phyloP scores from a whole-genome alignment of 2,888 invertebrate species.

The Kryphioiulus occultus region DNA sequence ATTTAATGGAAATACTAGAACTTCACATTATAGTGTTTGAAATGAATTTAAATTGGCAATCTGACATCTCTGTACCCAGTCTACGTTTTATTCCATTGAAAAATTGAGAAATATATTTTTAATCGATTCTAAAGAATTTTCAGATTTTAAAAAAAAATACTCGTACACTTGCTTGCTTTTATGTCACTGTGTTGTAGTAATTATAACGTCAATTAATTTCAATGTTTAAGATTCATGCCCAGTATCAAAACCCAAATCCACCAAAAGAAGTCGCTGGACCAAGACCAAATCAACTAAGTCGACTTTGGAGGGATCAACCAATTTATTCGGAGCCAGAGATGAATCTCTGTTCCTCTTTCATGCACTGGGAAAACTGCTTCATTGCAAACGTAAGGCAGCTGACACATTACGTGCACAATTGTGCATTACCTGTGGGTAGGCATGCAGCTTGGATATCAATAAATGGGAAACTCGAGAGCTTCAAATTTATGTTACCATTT shows the following conservation, averaged over 20 bases:
- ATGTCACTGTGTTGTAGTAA: not conserved
- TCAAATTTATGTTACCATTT: not conserved
- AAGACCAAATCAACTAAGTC: not conserved
- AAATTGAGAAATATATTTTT: no score
- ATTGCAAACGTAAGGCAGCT: slow-evolving; percentile 63
- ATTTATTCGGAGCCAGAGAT: slow-evolving; percentile 58
- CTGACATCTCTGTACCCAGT: no score
- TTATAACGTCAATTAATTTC: not conserved
- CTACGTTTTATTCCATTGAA: no score
- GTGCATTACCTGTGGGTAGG: not conserved
- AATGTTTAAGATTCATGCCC: not conserved
- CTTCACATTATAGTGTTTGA: no score
- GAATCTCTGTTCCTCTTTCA: slow-evolving; percentile 64
- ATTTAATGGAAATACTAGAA: no score
- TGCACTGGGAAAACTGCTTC: slow-evolving; percentile 65
- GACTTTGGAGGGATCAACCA: not conserved
- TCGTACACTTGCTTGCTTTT: no score
- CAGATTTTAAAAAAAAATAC: no score
- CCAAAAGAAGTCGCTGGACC: not conserved
- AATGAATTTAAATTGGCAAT: no score
- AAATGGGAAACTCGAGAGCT: no score
- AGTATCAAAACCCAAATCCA: not conserved
- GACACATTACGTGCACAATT: not conserved
- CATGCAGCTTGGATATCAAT: not conserved
- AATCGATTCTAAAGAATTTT: no score